Evolutionary conservation across 2,113 vertebrate genomes (phyloP), one percentile per base, ranked within the genome.

Genomic region (Sus scrofa): DNA sequence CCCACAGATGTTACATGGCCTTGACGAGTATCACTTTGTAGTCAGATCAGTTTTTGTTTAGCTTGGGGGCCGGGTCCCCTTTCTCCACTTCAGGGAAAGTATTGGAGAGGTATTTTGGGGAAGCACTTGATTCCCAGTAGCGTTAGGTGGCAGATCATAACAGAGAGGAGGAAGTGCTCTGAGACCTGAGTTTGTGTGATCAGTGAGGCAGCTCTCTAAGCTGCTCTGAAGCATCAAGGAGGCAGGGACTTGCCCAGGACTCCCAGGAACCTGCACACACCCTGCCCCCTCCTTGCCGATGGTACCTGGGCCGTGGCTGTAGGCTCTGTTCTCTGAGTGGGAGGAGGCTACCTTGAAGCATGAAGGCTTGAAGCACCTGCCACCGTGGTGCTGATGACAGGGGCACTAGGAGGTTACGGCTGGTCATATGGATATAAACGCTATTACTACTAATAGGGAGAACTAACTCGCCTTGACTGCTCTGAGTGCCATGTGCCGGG

Each of bases 41-140:
- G 37, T 88, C 30, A 20, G 44, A 65, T 86, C 63, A 56, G 67
- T 83, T 91, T 94, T 68, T 9, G n/a, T 39, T 92, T 58, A 81
- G 4, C 32, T 24, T 65, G 56, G 37, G 13, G 37, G 14, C 9
- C 26, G n/a, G 13, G 37, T 13, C 9, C 26, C 32, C 32, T 27
- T 81, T 60, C 30, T 75, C 22, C 24, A 34, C 0, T 1, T 4
- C 37, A 34, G 74, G 60, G 12, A 50, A 71, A 52, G 50, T 15
- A 15, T 1, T 56, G 8, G 63, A 85, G 12, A 15, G 90, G 26
- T 78, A 24, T 54, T 32, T 81, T 12, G 26, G 34, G 39, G 62
- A 81, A 77, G 56, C 24, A 19, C 50, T 84, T 62, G 60, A 44
- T 12, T n/a, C 18, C 6, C 5, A 44, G 12, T 68, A 67, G 37